A percentile compares a stretch with the other conserved stretches of the same genome.
phyloP scores from a whole-genome alignment of 2,113 vertebrate genomes.

The Galemys pyrenaicus region DNA sequence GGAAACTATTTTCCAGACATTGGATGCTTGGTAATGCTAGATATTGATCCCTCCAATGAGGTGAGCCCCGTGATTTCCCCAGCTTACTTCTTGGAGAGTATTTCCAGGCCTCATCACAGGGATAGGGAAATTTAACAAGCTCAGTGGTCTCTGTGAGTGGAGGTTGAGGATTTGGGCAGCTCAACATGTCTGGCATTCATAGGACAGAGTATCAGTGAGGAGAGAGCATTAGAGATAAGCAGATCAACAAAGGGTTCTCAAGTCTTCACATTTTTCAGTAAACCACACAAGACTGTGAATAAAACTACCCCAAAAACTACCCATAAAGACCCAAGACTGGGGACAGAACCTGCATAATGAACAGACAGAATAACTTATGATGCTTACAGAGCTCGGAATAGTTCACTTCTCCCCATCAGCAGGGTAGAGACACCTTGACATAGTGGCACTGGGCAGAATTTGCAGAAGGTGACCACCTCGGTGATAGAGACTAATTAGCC shows the following conservation, averaged over 20 bases:
- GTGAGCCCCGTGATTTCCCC: background rate
- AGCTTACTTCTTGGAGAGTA: background rate
- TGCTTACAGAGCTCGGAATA: background rate
- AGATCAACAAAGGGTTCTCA: background rate
- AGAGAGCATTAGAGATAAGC: background rate
- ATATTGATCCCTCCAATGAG: background rate
- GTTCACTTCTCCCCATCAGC: background rate
- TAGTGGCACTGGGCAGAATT: background rate
- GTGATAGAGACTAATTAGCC: background rate
- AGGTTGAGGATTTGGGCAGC: background rate
- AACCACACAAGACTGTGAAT: background rate
- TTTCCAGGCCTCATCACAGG: background rate
- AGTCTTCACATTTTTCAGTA: background rate
- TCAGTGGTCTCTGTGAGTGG: background rate
- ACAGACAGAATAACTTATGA: background rate
- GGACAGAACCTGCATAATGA: background rate
- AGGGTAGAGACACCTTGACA: background rate
- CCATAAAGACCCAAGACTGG: fast-evolving
- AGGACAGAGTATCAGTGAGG: background rate
- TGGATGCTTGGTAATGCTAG: background rate
- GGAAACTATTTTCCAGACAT: background rate
- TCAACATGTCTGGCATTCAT: background rate
- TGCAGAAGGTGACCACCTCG: background rate
- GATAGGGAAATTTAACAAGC: background rate
- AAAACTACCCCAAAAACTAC: no score